These are phyloP conservation scores for Microcebus griseorufus DNA, from an alignment of 2,113 vertebrate genomes.

Conservation along the genomic window DNA sequence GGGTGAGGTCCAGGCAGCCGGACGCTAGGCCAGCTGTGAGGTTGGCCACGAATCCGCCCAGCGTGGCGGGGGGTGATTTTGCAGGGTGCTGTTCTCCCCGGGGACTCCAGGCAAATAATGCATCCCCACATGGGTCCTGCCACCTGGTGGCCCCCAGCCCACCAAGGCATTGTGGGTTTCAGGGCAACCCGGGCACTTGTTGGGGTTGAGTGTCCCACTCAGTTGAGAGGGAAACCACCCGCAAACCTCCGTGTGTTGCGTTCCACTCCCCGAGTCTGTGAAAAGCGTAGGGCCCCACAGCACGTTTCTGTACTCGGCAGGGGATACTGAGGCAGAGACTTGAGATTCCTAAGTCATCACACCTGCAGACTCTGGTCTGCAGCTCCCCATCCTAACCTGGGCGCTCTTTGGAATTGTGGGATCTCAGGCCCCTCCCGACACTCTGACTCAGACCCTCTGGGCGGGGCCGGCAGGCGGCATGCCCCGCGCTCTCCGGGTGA, in stretches of 20 bases:
- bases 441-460: rapidly evolving
- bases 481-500: rapidly evolving
- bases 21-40: slow-evolving; percentile 68
- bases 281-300: rapidly evolving
- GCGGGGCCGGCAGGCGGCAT: rapidly evolving
- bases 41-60: slow-evolving; percentile 61
- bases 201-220: rapidly evolving
- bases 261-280: not conserved
- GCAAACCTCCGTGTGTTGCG: rapidly evolving
- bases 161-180: not conserved
- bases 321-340: not conserved
- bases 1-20: slow-evolving; percentile 73
- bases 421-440: not conserved
- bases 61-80: not conserved
- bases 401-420: too few relatives aligned
- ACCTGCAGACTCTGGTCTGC: rapidly evolving
- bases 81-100: not conserved
- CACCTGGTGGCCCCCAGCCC: not conserved
- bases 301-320: rapidly evolving
- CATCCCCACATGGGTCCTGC: rapidly evolving
- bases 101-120: too few relatives aligned
- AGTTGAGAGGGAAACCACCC: not conserved
- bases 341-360: not conserved
- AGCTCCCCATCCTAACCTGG: too few relatives aligned
- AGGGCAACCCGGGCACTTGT: not conserved